phyloP scores from a whole-genome alignment of 2,888 invertebrate genomes.

The Coleophora flavipennella region DNA sequence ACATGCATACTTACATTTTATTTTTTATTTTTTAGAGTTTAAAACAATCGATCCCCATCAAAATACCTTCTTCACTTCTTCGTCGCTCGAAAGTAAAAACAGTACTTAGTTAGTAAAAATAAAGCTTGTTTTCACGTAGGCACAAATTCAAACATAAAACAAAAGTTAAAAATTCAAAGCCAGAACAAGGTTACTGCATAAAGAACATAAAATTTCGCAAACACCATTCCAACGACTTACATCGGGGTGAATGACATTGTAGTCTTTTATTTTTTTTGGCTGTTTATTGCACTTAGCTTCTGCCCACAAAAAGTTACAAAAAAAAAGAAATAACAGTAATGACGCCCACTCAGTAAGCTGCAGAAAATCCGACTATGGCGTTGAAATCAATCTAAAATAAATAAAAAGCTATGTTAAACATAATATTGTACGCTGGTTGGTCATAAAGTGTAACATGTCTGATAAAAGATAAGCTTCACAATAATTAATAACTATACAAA shows the following conservation, averaged over 20 bases:
- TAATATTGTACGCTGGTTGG: neutral
- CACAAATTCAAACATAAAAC: neutral
- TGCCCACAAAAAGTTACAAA: slow-evolving; percentile 20
- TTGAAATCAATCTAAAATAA: slow-evolving; percentile 49
- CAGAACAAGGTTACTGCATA: neutral
- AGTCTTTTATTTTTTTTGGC: slow-evolving; percentile 23
- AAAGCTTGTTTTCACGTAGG: no score
- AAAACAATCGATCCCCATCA: no score
- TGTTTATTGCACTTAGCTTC: slow-evolving; percentile 18
- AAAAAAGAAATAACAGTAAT: slow-evolving; percentile 29
- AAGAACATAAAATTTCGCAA: slow-evolving; percentile 4
- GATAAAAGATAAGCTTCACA: slow-evolving; percentile 7
- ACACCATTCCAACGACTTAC: slow-evolving; percentile 48
- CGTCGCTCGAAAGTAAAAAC: no score
- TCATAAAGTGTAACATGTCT: slow-evolving; percentile 7
- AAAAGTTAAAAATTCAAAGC: neutral
- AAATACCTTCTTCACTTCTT: no score
- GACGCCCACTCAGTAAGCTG: slow-evolving; percentile 38
- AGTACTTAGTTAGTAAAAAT: no score
- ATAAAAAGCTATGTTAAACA: slow-evolving; percentile 17
- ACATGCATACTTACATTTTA: no score
- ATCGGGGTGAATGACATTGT: slow-evolving; percentile 63
- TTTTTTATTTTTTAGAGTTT: no score
- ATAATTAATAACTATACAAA: slow-evolving; percentile 6
- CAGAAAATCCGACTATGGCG: slow-evolving; percentile 36